These are phyloP conservation scores for Macropis europaea DNA, from an alignment of 2,888 invertebrate genomes.

Conservation along the genomic window DNA sequence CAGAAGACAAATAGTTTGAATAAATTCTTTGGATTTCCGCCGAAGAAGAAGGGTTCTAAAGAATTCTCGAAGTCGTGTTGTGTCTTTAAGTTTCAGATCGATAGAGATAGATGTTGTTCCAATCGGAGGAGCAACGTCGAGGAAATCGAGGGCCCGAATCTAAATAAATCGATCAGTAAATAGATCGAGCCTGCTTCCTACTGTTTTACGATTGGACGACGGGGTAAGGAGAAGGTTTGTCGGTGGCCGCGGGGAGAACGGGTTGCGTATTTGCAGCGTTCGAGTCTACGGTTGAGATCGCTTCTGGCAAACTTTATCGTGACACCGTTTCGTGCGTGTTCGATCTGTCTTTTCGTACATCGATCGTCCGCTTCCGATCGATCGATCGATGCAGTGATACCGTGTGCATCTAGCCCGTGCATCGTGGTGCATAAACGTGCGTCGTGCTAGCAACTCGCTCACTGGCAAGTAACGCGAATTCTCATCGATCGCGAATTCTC, in stretches of 20 bases:
- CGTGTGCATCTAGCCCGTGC: constrained; percentile 31
- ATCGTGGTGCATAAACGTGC: constrained; percentile 40
- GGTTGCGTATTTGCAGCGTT: constrained; percentile 67
- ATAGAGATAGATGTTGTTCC: background rate
- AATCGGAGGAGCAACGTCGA: constrained; percentile 24
- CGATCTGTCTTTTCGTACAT: background rate
- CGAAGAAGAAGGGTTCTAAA: constrained; percentile 7
- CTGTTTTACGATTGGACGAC: constrained; percentile 46
- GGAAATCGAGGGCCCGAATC: constrained; percentile 75
- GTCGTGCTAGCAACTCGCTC: background rate
- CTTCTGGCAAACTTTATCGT: constrained; percentile 77
- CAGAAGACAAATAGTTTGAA: no score
- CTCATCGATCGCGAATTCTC: constrained; percentile 29
- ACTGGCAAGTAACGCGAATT: constrained; percentile 42
- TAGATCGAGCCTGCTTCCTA: constrained; percentile 74
- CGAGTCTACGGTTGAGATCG: constrained; percentile 61
- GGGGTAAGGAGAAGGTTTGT: constrained; percentile 7
- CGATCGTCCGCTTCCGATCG: background rate
- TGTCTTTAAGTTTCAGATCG: background rate
- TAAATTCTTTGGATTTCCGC: no score
- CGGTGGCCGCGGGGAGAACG: constrained; percentile 35
- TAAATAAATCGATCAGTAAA: constrained; percentile 80
- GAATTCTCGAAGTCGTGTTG: background rate
- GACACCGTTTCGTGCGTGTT: constrained; percentile 73
- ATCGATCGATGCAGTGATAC: constrained; percentile 47